Evolutionary conservation across 1,140 invertebrate genomes (phyloP), one percentile per base, ranked within the genome.

Genomic region (Drosophila subobscura): DNA sequence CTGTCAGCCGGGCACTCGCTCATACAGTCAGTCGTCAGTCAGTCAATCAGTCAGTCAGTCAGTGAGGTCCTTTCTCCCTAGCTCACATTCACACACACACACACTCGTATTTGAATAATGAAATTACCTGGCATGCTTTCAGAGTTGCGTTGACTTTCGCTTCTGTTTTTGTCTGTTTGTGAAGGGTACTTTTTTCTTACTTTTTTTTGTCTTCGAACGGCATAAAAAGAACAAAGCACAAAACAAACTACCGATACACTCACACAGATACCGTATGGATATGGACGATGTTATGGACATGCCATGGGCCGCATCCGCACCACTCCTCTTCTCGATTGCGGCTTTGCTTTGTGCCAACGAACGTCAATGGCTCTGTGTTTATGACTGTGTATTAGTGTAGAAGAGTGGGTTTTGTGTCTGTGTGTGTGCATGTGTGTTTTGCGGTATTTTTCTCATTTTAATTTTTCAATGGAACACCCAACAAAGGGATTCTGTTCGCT

Each of bases 31-130:
- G 25, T 53, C 25, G 45, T 44, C 37, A 29, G 8, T 41, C 27
- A 47, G 40, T 40, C 54, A 51, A 25, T 50, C 45, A 47, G 63
- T 16, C 50, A 71, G 41, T 76, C 65, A 67, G 67, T 63, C 72
- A 76, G 65, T 77, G 54, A 59, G 47, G 42, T 68, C 52, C 56
- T 41, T 60, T 27, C 14, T 20, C 4, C 23, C 8, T 7, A 57
- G 40, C 46, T 56, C 56, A 56, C 57, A 40, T 29, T 46, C 16
- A 20, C 16, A 20, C 16, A 20, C 68, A 42, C 45, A 40, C 20
- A 27, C 33, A 53, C 53, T 54, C 41, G 71, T 84, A 77, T 86
- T 66, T 81, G 75, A 79, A 83, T 88, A 88, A 88, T 88, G 79
- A 83, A 88, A 88, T 88, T 88, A 89, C 66, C 67, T 76, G 52